Percentiles rank a stretch among this genome's conserved stretches.
Conservation (phyloP, 2,797 vertebrate species). For the Enteromius argenteus region DNA sequence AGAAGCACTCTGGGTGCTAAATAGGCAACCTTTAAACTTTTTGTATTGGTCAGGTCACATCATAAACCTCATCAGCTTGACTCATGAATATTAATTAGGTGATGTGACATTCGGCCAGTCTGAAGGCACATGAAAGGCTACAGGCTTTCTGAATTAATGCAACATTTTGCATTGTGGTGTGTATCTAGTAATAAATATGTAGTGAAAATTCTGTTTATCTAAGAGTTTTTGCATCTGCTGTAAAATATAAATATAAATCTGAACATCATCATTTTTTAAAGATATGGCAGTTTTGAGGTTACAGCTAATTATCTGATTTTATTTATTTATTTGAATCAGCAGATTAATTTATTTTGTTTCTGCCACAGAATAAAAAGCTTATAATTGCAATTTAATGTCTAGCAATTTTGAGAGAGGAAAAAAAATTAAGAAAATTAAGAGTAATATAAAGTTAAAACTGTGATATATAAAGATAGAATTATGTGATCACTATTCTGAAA, state of each 20-base stretch:
- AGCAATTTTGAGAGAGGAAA: too few species aligned
- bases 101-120: neutral
- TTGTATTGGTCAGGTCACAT: neutral
- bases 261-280: neutral
- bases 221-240: neutral
- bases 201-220: neutral
- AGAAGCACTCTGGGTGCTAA: conserved; percentile 1
- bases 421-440: too few species aligned
- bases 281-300: neutral
- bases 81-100: conserved; percentile 29
- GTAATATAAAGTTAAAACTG: neutral
- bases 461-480: too few species aligned
- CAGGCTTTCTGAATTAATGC: neutral
- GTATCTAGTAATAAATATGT: too few species aligned
- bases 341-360: too few species aligned
- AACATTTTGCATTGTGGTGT: neutral
- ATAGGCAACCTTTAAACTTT: conserved; percentile 16
- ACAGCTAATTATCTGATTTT: neutral
- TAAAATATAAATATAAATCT: neutral
- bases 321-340: too few species aligned
- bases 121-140: neutral
- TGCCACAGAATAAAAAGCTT: too few species aligned
- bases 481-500: neutral
- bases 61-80: conserved; percentile 13
- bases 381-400: too few species aligned